phyloP scores from a whole-genome alignment of 2,113 vertebrate species.

The Erythrolamprus reginae region DNA sequence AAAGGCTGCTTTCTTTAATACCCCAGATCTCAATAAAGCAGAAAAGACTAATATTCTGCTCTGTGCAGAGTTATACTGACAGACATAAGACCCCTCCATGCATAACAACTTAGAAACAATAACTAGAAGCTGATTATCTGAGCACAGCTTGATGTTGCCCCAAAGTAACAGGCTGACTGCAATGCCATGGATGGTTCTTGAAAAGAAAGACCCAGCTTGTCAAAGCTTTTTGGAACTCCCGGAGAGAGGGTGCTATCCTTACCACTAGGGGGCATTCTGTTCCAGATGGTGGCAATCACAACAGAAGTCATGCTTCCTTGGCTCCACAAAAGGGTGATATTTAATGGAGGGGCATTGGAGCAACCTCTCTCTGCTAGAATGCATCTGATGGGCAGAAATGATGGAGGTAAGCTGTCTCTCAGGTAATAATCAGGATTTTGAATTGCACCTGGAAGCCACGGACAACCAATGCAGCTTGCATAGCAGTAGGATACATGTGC shows the following conservation, averaged over 20 bases:
- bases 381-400: not conserved
- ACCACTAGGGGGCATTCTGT: not conserved
- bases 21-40: not conserved
- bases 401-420: not conserved
- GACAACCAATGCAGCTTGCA: not conserved
- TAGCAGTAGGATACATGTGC: not conserved
- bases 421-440: not conserved
- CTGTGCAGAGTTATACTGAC: not conserved
- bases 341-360: not conserved
- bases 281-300: not conserved
- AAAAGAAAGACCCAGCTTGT: not conserved
- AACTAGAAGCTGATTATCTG: not conserved
- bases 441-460: not conserved
- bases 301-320: not conserved
- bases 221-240: not conserved
- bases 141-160: not conserved
- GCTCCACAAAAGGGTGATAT: not conserved
- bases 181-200: not conserved
- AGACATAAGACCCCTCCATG: not conserved
- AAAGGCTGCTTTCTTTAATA: not conserved
- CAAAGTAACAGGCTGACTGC: not conserved
- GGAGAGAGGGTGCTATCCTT: not conserved
- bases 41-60: not conserved
- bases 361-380: not conserved
- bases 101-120: not conserved